Base-by-base conservation (phyloP, 2,888 invertebrate species). In the Ochropleura leucogaster region DNA sequence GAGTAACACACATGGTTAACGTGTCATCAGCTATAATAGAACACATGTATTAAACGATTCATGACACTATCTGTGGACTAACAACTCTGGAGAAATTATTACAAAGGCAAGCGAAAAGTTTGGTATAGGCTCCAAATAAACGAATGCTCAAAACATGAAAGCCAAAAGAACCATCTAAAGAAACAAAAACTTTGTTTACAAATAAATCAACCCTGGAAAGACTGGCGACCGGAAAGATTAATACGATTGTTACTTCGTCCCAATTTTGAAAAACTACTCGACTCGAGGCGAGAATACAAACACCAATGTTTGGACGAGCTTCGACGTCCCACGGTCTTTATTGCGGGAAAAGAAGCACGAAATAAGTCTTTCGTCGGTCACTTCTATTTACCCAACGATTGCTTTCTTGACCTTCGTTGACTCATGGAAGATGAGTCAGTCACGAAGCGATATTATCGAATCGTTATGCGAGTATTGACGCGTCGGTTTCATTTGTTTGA, bases 391-490 rank as follows among this genome's bases (percentile, higher is more conserved):
- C 83, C 70, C 74, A 86, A 85, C 85, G 86, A 89, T 90, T 87
- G 84, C 86, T 85, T 87, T 87, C 89, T 90, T 90, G 90, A 90
- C 89, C 90, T 89, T 87, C 85, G 72, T 75, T 87, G 88, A 90
- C 86, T 90, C 91, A 91, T 80, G 80, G 87, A 79, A 80, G 83
- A 72, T 85, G 85, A 89, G 84, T 88, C 89, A 85, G 87, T 82
- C 83, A 75, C 85, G 82, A 87, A 86, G 47, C 68, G 84, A 82
- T 86, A 77, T 74, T 79, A 85, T 83, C 79, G 46, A 85, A 83
- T 74, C 77, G 68, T 82, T 80, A 78, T 69, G 69, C 67, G 64
- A 71, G 74, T 77, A 74, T 67, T 77, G 78, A 85, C 84, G 73
- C 68, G 80, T 78, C 69, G 55, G 51, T n/a, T 80, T 64, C 72